Base-by-base conservation (phyloP, 2,113 vertebrate genomes). In the Ia io region DNA sequence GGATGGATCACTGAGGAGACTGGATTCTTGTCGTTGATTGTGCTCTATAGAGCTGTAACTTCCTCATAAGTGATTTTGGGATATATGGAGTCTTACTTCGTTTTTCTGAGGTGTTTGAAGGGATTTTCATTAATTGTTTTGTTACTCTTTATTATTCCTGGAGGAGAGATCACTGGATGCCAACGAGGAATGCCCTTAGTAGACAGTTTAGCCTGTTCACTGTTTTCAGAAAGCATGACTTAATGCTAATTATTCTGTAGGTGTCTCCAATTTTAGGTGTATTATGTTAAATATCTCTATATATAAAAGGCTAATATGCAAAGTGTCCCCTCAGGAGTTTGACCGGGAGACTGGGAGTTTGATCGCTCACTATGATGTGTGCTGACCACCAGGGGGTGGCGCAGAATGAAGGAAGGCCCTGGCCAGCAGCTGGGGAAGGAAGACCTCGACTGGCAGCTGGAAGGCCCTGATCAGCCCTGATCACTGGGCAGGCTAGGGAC, bases 91-190 rank as follows among this genome's bases (percentile, higher is more conserved):
- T 32, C 47, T 44, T 95, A 67, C 74, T 96, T 85, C 65, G 69
- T 85, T 97, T 97, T 95, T 88, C 80, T 95, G 44, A 95, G 56
- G 96, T 94, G 87, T 94, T 90, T 93, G 84, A 85, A 94, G 87
- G 87, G 71, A 87, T 96, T 97, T 97, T 51, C 74, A 88, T 94
- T 89, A 96, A 94, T 96, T 88, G 78, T 84, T 97, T 91, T 40
- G 69, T 91, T 96, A 93, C 86, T 96, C 91, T 96, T 94, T 94
- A 78, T 96, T 95, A 85, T 87, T 97, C 77, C 84, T 91, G 20
- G 89, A 96, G 88, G 91, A 95, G 91, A 93, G 77, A 84, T 94
- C 87, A 90, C 16, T 77, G 70, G 59, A n/a, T 85, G 47, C 71
- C 78, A 78, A 14, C 47, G 20, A 61, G 53, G 61, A 96, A 85